These are phyloP conservation scores for Ylistrum balloti DNA, from an alignment of 1,140 invertebrate species.

Conservation along the genomic window DNA sequence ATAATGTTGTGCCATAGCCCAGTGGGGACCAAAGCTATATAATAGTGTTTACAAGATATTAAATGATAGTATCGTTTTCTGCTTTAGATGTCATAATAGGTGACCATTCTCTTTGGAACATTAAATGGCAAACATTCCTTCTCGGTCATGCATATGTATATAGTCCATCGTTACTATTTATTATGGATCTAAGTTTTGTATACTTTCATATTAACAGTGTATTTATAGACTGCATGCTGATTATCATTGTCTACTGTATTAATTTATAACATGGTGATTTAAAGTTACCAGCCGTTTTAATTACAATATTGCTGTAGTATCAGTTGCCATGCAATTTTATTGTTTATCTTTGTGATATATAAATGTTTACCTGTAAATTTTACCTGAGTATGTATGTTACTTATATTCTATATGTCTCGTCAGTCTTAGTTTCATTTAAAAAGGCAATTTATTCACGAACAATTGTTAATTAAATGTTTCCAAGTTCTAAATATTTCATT, in stretches of 20 bases:
- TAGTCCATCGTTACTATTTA: background rate
- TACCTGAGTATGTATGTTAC: slow-evolving; percentile 22
- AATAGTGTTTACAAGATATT: slow-evolving; percentile 1
- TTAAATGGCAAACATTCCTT: slow-evolving; percentile 35
- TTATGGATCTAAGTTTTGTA: slow-evolving; percentile 17
- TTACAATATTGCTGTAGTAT: background rate
- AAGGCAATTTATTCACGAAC: background rate
- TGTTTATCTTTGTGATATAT: slow-evolving; percentile 20
- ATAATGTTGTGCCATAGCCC: slow-evolving; percentile 20
- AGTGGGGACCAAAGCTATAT: background rate
- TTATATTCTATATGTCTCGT: background rate
- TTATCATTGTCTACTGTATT: background rate
- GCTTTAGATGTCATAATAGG: background rate
- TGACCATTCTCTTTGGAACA: background rate
- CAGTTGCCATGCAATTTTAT: slow-evolving; percentile 17
- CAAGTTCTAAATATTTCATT: background rate
- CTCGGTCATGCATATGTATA: slow-evolving; percentile 11
- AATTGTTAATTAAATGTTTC: slow-evolving; percentile 9
- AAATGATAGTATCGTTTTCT: background rate
- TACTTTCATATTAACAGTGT: background rate
- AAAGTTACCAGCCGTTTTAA: background rate
- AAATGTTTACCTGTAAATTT: background rate
- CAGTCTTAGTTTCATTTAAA: background rate
- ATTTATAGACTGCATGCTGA: slow-evolving; percentile 34
- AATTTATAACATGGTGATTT: slow-evolving; percentile 12